A percentile compares a stretch with the other conserved stretches of the same genome.
Evolutionary conservation across 2,888 invertebrate species (phyloP).

Genomic region (Pogonocherus hispidulus): DNA sequence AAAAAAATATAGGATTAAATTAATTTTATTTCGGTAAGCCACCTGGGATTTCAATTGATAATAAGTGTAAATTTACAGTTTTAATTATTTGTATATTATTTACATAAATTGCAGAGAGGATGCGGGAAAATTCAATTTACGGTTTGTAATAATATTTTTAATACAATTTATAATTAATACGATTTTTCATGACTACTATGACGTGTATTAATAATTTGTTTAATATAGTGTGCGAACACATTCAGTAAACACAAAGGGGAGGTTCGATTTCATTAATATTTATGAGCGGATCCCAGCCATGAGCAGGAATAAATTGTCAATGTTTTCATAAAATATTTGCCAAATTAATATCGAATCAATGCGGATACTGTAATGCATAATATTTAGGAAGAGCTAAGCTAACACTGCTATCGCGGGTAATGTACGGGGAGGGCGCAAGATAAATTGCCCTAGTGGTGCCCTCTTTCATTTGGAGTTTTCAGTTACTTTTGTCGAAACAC

Average conservation of each 20-base stretch:
- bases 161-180: constrained; percentile 33
- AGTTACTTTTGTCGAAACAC: background rate
- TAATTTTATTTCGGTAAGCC: constrained; percentile 21
- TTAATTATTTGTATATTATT: constrained; percentile 29
- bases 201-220: constrained; percentile 37
- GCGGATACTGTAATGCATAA: constrained; percentile 61
- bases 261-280: constrained; percentile 63
- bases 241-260: constrained; percentile 58
- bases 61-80: constrained; percentile 20
- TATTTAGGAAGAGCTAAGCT: constrained; percentile 56
- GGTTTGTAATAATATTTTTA: constrained; percentile 22
- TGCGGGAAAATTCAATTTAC: constrained; percentile 15
- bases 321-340: constrained; percentile 66
- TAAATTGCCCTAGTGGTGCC: constrained; percentile 12
- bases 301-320: constrained; percentile 65
- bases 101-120: constrained; percentile 18
- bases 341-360: constrained; percentile 65
- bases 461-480: background rate
- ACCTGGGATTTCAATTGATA: constrained; percentile 16
- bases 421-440: constrained; percentile 27
- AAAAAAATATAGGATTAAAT: constrained; percentile 24
- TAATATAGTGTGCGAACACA: constrained; percentile 44
- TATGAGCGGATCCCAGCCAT: constrained; percentile 62
- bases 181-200: constrained; percentile 26
- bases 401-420: constrained; percentile 51